Conservation (phyloP, 2,888 invertebrate species). For the Cactoblastis cactorum region DNA sequence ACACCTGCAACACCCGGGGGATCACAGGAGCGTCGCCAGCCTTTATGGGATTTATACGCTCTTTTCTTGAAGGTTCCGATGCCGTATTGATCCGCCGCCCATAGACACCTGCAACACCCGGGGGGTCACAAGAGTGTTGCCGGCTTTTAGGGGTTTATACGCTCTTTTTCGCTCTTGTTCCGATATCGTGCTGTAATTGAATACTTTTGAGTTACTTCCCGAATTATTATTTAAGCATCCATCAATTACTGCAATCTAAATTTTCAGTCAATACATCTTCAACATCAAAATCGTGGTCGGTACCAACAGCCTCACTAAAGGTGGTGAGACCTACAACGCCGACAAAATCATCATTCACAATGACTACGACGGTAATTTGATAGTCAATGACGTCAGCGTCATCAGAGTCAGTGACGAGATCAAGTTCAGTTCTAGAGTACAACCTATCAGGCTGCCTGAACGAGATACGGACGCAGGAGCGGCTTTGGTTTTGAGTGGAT, state of each 20-base stretch:
- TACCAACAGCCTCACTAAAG: constrained; percentile 57
- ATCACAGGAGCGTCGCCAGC: too few species aligned
- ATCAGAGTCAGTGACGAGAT: constrained; percentile 49
- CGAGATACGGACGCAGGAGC: constrained; percentile 19
- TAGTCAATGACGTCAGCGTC: constrained; percentile 68
- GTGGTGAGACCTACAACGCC: constrained; percentile 58
- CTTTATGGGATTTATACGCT: too few species aligned
- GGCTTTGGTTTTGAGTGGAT: constrained; percentile 19
- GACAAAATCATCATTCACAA: constrained; percentile 59
- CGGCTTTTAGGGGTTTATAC: too few species aligned
- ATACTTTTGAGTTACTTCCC: too few species aligned
- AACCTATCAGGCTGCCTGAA: constrained; percentile 20
- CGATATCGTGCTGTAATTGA: too few species aligned
- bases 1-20: too few species aligned
- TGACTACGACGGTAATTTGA: constrained; percentile 45
- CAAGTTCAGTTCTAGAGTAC: constrained; percentile 37
- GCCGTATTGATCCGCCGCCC: too few species aligned
- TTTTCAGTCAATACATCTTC: constrained; percentile 31
- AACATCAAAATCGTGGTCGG: constrained; percentile 61
- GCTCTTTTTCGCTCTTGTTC: too few species aligned
- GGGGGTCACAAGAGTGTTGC: too few species aligned
- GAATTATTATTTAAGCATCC: too few species aligned
- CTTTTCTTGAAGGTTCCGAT: too few species aligned
- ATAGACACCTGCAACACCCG: too few species aligned
- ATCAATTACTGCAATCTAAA: background rate